These are phyloP conservation scores for Campoletis sonorensis DNA, from an alignment of 1,140 invertebrate species.

Conservation along the genomic window DNA sequence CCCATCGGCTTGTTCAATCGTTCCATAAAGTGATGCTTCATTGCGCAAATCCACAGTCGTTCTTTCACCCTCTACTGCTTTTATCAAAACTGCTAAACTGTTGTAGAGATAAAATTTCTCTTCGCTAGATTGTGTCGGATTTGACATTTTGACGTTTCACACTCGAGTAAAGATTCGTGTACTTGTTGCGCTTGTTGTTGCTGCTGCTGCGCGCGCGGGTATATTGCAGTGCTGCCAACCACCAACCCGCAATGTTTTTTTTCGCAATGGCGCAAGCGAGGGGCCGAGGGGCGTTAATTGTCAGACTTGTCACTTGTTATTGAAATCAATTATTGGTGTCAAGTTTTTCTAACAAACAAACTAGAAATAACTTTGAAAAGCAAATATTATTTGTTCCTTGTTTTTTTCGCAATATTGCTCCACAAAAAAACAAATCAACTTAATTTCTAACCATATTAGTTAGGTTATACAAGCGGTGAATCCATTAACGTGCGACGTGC, in stretches of 20 bases:
- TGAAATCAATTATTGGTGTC: neutral
- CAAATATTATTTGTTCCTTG: neutral
- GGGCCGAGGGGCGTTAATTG: constrained; percentile 23
- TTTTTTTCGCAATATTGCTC: neutral
- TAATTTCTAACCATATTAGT: neutral
- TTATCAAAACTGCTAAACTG: constrained; percentile 79
- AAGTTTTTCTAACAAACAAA: neutral
- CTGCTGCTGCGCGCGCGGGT: too few species aligned
- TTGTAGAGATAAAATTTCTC: constrained; percentile 78
- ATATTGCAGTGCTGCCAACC: neutral
- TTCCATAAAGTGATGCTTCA: constrained; percentile 80
- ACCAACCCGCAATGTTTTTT: too few species aligned
- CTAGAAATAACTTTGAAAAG: neutral
- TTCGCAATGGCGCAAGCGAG: too few species aligned
- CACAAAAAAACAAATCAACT: neutral
- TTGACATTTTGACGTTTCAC: neutral
- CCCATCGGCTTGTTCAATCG: constrained; percentile 79
- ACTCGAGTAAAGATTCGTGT: neutral
- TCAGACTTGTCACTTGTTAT: constrained; percentile 17
- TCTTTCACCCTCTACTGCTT: constrained; percentile 79
- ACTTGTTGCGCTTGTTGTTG: too few species aligned
- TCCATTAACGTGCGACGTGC: neutral
- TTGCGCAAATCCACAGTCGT: constrained; percentile 83
- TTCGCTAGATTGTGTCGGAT: neutral
- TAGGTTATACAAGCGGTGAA: constrained; percentile 10